Base-by-base conservation (phyloP, 2,888 invertebrate species). In the Pogonocherus hispidulus region DNA sequence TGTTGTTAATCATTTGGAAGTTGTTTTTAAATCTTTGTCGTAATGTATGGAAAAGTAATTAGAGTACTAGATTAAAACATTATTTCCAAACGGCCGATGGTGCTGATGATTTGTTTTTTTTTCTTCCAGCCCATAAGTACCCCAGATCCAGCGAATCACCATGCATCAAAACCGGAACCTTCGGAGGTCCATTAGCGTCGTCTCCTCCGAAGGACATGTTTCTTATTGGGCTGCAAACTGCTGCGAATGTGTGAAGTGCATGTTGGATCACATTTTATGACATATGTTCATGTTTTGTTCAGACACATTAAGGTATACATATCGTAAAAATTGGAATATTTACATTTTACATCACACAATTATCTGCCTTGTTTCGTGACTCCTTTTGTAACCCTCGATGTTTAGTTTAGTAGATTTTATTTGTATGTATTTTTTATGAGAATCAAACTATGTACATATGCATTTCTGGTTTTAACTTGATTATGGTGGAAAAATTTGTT, bases 81-180 rank as follows among this genome's bases (percentile, higher is more conserved):
- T n/a, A n/a, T n/a, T n/a, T n/a, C n/a, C n/a, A n/a, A n/a, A n/a
- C n/a, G n/a, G n/a, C n/a, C n/a, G n/a, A n/a, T n/a, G n/a, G n/a
- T n/a, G n/a, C n/a, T n/a, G n/a, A n/a, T n/a, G 27, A 27, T 27
- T 8, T 14, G 47, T 57, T 41, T 41, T 60, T 35, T 37, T 54
- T 49, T 60, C 54, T 44, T 35, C 19, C 89, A 93, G 92, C 93
- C 94, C 84, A 91, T 93, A 88, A 93, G 91, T 89, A 92, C 93
- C 84, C 91, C 93, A 85, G 94, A 94, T 87, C 92, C 93, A 87
- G 92, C 92, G 85, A 94, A 93, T 87, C 94, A 93, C 87, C 92
- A 92, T 88, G 87, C 92, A 83, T 86, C 88, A 86, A 93, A 93
- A 87, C 91, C 92, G 86, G 94, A 94, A 88, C 91, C 92, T 85